These are phyloP conservation scores for Malurus melanocephalus DNA, from an alignment of 2,113 vertebrate genomes.

Conservation along the genomic window DNA sequence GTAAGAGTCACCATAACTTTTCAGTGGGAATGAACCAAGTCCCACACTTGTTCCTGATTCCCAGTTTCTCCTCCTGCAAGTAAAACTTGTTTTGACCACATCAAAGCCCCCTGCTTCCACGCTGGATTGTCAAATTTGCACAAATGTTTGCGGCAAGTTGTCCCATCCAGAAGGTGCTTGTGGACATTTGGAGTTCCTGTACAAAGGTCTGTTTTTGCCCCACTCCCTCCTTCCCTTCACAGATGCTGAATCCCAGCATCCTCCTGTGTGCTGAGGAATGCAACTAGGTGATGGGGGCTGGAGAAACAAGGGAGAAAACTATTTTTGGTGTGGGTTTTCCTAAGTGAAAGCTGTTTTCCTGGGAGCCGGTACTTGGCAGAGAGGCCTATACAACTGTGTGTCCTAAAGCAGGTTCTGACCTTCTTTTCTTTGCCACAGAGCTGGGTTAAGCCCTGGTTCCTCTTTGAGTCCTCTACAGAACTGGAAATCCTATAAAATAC, in stretches of 20 bases:
- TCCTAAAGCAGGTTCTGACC: not conserved
- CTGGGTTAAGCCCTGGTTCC: not conserved
- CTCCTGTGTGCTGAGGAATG: not conserved
- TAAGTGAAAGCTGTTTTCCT: not conserved
- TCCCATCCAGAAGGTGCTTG: not conserved
- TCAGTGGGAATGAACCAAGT: not conserved
- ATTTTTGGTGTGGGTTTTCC: not conserved
- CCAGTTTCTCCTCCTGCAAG: not conserved
- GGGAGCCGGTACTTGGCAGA: not conserved
- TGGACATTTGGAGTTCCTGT: not conserved
- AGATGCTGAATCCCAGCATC: not conserved
- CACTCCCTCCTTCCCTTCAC: not conserved
- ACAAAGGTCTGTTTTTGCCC: not conserved
- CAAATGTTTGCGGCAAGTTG: not conserved
- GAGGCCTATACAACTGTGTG: not conserved
- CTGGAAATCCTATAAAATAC: not conserved
- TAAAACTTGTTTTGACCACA: not conserved
- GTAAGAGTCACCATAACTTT: fast-evolving
- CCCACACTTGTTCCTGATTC: not conserved
- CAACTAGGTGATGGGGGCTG: not conserved
- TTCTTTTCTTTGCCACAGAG: not conserved
- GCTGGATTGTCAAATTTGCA: not conserved
- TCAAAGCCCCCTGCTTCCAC: not conserved
- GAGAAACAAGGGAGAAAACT: not conserved
- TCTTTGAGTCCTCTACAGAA: not conserved